A percentile compares a stretch with the other conserved stretches of the same genome.
Conservation (phyloP, 2,888 invertebrate genomes). For the Salpingus planirostris region DNA sequence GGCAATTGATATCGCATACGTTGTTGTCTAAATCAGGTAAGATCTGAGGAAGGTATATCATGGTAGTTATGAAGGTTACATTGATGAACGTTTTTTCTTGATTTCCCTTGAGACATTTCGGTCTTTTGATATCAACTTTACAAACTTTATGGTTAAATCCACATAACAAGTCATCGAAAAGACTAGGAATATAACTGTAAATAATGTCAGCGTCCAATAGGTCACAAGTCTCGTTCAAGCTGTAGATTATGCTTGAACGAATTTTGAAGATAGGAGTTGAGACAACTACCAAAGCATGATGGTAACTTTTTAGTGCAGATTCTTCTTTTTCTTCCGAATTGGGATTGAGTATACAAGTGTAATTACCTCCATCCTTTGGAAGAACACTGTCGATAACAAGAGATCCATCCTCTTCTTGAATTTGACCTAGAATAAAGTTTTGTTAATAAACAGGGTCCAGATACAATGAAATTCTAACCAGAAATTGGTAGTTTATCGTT, state of each 20-base stretch:
- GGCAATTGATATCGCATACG: constrained; percentile 34
- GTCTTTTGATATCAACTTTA: constrained; percentile 29
- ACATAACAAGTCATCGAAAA: constrained; percentile 32
- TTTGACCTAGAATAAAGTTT: too few species aligned
- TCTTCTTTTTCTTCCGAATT: constrained; percentile 12
- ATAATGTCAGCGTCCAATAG: constrained; percentile 30
- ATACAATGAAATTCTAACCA: too few species aligned
- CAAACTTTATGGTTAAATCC: constrained; percentile 31
- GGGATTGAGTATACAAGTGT: constrained; percentile 30
- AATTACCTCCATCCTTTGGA: constrained; percentile 36
- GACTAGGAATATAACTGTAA: constrained; percentile 32
- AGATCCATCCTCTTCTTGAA: constrained; percentile 23
- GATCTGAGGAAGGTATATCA: constrained; percentile 28
- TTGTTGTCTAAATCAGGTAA: constrained; percentile 24
- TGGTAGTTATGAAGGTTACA: constrained; percentile 28
- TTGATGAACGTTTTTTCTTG: constrained; percentile 24
- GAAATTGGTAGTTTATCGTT: too few species aligned
- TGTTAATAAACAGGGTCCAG: too few species aligned
- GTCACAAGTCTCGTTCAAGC: constrained; percentile 28
- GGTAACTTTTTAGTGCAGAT: constrained; percentile 18
- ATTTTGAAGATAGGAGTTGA: constrained; percentile 34
- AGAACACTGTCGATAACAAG: constrained; percentile 30
- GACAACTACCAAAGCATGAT: constrained; percentile 34
- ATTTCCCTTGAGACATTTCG: constrained; percentile 24
- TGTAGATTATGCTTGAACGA: constrained; percentile 30